Evolutionary conservation across 2,113 vertebrate species (phyloP).

Genomic region (Sinosuthora webbiana): DNA sequence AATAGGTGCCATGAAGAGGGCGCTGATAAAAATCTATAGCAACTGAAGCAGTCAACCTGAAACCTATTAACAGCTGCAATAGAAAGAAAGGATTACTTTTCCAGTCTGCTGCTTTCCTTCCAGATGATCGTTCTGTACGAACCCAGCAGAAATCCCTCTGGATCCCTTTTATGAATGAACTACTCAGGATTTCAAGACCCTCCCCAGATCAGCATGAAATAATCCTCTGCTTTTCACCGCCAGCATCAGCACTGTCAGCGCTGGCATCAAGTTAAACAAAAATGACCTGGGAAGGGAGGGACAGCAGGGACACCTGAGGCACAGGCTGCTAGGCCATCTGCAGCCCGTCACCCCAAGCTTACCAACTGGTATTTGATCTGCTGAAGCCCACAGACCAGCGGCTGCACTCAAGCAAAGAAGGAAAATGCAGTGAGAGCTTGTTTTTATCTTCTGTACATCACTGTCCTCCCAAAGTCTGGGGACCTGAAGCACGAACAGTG

Average conservation of each 20-base stretch:
- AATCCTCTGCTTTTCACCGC: background rate
- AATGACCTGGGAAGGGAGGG: background rate
- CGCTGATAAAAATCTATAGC: conserved; percentile 30
- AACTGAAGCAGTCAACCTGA: conserved; percentile 1
- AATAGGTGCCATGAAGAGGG: conserved; percentile 19
- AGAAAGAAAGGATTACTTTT: background rate
- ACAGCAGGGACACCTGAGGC: background rate
- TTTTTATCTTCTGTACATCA: background rate
- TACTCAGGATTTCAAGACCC: background rate
- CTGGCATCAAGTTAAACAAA: background rate
- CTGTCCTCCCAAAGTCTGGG: background rate
- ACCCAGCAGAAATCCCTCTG: background rate
- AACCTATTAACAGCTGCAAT: conserved; percentile 34
- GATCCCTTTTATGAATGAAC: background rate
- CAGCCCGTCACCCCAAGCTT: background rate
- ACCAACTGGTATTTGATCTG: background rate
- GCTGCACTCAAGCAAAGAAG: background rate
- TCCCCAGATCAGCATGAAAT: too few relatives aligned
- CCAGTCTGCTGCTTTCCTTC: background rate
- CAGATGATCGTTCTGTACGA: background rate
- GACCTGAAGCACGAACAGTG: background rate
- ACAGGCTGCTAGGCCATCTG: background rate
- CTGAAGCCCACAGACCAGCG: background rate
- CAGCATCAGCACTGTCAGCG: background rate
- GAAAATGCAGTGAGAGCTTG: background rate